Evolutionary conservation across 2,888 invertebrate genomes (phyloP), one percentile per base, ranked within the genome.

Genomic region (Oxycera nigricornis): DNA sequence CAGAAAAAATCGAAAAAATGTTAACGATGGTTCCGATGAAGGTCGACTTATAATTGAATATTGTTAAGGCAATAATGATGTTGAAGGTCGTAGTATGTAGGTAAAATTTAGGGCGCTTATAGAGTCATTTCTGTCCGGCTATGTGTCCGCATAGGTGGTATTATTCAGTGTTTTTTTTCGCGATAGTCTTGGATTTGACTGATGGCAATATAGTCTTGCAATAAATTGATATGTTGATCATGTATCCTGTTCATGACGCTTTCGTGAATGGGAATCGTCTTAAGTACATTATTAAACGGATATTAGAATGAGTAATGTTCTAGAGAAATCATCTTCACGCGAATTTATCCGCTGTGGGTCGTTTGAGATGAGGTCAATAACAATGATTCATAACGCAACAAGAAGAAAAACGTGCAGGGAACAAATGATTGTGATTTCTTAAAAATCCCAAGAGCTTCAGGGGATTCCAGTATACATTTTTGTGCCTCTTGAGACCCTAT

Each of bases 351-450:
- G 59, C 28, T 11, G 14, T 9, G 59, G 30, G 26, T 28, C 59
- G 26, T 59, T 59, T 59, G 14, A 28, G 28, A 14, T 59, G 30
- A 59, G 59, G 59, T 59, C 59, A 59, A 59, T 59, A 30, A 24
- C n/a, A 59, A 28, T 59, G 59, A 59, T 59, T 59, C 59, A 59
- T n/a, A 22, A n/a, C 2, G 9, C 4, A 28, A 30, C n/a, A 30
- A 59, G 59, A 26, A 30, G 30, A 59, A 59, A 59, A 28, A 59
- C 30, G 59, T 59, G 30, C 30, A 17, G 26, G 26, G 28, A 26
- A 59, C 59, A 30, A 17, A 30, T 59, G 59, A 59, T 59, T 30
- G 59, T n/a, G n/a, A n/a, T n/a, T n/a, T n/a, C n/a, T n/a, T n/a
- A n/a, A n/a, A n/a, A n/a, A n/a, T n/a, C n/a, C n/a, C n/a, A n/a